Base-by-base conservation (phyloP, 2,888 invertebrate species). In the Plebejus anna region DNA sequence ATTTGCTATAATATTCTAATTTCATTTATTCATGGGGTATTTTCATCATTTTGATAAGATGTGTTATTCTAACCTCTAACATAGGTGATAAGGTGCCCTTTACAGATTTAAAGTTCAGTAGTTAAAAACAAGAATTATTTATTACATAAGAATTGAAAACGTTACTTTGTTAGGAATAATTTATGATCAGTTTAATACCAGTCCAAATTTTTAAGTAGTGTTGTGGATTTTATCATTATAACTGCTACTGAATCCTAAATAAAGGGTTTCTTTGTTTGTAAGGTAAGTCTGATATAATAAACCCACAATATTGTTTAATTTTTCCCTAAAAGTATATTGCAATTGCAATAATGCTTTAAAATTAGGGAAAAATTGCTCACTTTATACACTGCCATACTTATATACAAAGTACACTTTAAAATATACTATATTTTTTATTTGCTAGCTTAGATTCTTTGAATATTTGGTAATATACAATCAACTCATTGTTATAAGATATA, bases 61-160 rank as follows among this genome's bases (percentile, higher is more conserved):
- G 28, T 73, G 32, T 73, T 73, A 73, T 73, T 73, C 28, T 73
- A 73, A 73, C 73, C 73, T 73, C 73, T 73, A 73, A 73, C 73
- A 55, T 28, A 2, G 6, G 1, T 73, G 73, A 73, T 73, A 73
- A 73, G 73, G 28, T 55, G 73, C 72, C 72, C 47, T 28, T 42
- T 11, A 3, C 11, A 66, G 66, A 32, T 66, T 61, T 66, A 36
- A 66, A 32, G 66, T 22, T 42, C 42, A 72, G 22, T 28, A 42
- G 22, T 32, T 36, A 66, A 1, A 66, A 66, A 66, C 32, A 66
- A 66, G 7, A 7, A 22, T 32, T 13, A 32, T 32, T 66, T 66
- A 66, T 66, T 66, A 66, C 66, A 36, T 36, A 66, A 36, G 66
- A 28, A 66, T 32, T 7, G 32, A 32, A 66, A 32, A 32, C 32